Evolutionary conservation across 2,113 vertebrate species (phyloP).

Genomic region (Syngnathus typhle): DNA sequence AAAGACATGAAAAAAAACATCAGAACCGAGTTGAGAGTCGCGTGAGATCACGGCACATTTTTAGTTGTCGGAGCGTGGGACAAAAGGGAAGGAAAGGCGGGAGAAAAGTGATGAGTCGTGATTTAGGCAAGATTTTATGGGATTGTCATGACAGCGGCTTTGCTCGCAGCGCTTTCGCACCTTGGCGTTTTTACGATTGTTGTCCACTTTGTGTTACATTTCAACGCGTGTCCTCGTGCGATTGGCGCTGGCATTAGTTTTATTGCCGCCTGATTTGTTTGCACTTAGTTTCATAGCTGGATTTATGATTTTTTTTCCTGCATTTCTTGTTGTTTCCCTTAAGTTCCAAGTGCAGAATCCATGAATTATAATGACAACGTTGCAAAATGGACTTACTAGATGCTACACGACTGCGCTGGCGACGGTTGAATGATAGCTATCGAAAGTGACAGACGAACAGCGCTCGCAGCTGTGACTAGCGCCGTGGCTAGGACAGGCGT

Average conservation of each 20-base stretch:
- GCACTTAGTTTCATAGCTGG: neutral
- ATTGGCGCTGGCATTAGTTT: neutral
- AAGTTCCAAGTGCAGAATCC: too few species aligned
- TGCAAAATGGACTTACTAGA: neutral
- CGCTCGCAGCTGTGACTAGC: conserved; percentile 85
- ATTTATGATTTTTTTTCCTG: neutral
- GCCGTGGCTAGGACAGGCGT: conserved; percentile 91
- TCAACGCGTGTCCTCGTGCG: neutral
- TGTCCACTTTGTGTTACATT: neutral
- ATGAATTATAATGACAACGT: too few species aligned
- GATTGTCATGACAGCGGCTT: neutral
- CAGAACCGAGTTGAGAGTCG: neutral
- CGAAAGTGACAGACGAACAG: conserved; percentile 99
- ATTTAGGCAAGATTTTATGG: neutral
- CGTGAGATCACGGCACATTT: neutral
- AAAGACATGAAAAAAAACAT: neutral
- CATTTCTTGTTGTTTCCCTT: too few species aligned
- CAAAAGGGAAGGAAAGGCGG: conserved; percentile 3
- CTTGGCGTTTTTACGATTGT: neutral
- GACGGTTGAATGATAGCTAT: conserved; percentile 80
- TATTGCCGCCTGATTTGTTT: neutral
- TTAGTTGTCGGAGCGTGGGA: neutral
- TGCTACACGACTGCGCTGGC: too few species aligned
- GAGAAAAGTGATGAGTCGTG: neutral
- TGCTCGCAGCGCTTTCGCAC: neutral